Base-by-base conservation (phyloP, 2,797 vertebrate species). In the Limnodromus scolopaceus region DNA sequence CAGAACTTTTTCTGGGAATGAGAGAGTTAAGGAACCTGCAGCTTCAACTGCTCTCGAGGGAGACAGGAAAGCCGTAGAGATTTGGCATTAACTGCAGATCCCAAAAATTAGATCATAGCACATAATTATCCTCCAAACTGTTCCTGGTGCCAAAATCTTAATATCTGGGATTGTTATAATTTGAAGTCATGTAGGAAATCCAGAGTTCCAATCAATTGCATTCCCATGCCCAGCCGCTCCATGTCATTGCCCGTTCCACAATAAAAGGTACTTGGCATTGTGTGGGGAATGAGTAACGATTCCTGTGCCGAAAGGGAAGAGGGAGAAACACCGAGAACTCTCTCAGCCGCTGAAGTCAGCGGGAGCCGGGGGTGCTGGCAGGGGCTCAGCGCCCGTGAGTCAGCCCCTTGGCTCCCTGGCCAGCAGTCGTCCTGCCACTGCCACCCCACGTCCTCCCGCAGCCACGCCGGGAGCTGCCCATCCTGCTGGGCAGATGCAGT, bases 281-380 rank as follows among this genome's bases (percentile, higher is more conserved):
- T 99, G 96, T 98, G 32, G 58, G 39, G 98, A 97, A 95, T 97
- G 98, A 98, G 96, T 97, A 97, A 98, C 90, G 75, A 98, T 98
- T 98, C 98, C 98, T 98, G 98, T 98, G 95, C 93, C 93, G 91
- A 96, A 98, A 98, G 97, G 98, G 98, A 95, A 91, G 92, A 95
- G 95, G 89, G 76, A 96, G 87, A 95, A 94, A 90, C 85, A 66
- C 63, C 51, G 80, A 98, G 98, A 98, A 87, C 95, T 97, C 93
- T 95, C 93, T 88, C 95, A 95, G 92, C 45, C 10, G 2, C 83
- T 87, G 87, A 83, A 96, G 90, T 88, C 93, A 91, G 65, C 11
- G 9, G 79, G 88, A 93, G 84, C 92, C 3, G 8, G 71, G 1
- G 4, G 82, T 68, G 87, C 87, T 97, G 94, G 95, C 87, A 84